Conservation (phyloP, 2,888 invertebrate genomes). For the Isotomurus palustris region DNA sequence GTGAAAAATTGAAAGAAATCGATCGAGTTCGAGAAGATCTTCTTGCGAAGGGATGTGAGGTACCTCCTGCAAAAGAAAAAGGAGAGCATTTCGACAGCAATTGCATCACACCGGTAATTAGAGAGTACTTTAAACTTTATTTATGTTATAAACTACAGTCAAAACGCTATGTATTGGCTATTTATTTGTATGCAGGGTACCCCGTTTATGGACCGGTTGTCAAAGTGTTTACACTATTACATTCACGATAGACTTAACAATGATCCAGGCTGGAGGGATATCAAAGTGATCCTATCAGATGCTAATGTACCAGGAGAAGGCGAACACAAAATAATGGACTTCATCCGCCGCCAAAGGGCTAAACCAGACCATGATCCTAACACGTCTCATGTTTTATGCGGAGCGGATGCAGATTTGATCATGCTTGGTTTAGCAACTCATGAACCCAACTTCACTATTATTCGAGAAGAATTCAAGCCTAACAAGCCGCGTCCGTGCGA, state of each 20-base stretch:
- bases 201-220: slow-evolving; percentile 90
- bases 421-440: slow-evolving; percentile 98
- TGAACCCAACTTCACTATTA: slow-evolving; percentile 98
- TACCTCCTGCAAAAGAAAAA: slow-evolving; percentile 83
- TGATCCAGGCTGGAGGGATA: slow-evolving; percentile 89
- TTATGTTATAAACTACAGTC: background rate
- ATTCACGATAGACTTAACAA: slow-evolving; percentile 84
- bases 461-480: slow-evolving; percentile 96
- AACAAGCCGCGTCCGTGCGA: slow-evolving; percentile 95
- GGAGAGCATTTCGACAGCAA: slow-evolving; percentile 97
- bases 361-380: slow-evolving; percentile 96
- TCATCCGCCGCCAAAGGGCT: slow-evolving; percentile 87
- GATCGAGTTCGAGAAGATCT: slow-evolving; percentile 72
- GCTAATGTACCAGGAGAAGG: slow-evolving; percentile 98
- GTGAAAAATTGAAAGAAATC: slow-evolving; percentile 82
- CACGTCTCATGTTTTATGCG: slow-evolving; percentile 94
- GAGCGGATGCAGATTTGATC: slow-evolving; percentile 96
- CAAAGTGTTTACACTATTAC: slow-evolving; percentile 69
- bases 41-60: slow-evolving; percentile 63
- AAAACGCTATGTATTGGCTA: background rate
- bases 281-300: slow-evolving; percentile 95
- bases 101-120: slow-evolving; percentile 84
- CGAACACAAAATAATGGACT: slow-evolving; percentile 99
- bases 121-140: background rate
- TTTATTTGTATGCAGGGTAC: slow-evolving; percentile 63